Evolutionary conservation across 2,113 vertebrate species (phyloP), one percentile per base, ranked within the genome.

Genomic region (Solenodon paradoxus): DNA sequence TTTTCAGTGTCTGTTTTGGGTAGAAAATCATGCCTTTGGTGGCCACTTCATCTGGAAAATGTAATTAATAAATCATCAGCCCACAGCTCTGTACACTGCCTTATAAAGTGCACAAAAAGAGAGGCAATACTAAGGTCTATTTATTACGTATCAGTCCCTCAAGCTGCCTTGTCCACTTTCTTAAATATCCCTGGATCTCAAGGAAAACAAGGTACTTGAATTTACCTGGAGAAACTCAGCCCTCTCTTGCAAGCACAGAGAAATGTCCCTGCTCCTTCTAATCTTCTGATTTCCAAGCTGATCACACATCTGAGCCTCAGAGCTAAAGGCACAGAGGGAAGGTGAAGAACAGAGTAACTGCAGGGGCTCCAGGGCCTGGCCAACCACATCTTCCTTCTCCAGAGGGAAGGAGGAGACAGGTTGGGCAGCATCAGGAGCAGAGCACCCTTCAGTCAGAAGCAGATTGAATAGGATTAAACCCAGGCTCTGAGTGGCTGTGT

Each of bases 21-120:
- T 78, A 81, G 90, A 94, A 84, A 95, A 90, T 78, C 69, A 72
- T 15, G 68, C 91, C 64, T 87, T 40, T 16, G 79, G 79, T 64
- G 93, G 93, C 93, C 87, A 88, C 92, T 90, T 93, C 95, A 95
- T 92, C 90, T 93, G 92, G 95, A 93, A 97, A 96, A 96, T 59
- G 49, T 83, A 96, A 92, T 96, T 93, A 96, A 97, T 96, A 94
- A 96, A 79, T 78, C 85, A 93, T 96, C 68, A 84, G 61, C 55
- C 74, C 72, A 88, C n/a, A 2, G 78, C 63, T 86, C 86, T 91
- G 51, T 51, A 86, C 45, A 35, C 68, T 35, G 59, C 63, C 78
- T 87, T 51, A 45, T 6, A 81, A 53, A 81, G 22, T 4, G 2
- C 45, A 84, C 7, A 35, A 32, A 63, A 45, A 24, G 26, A 32